Evolutionary conservation across 2,888 invertebrate species (phyloP).

Genomic region (Kryphioiulus occultus): DNA sequence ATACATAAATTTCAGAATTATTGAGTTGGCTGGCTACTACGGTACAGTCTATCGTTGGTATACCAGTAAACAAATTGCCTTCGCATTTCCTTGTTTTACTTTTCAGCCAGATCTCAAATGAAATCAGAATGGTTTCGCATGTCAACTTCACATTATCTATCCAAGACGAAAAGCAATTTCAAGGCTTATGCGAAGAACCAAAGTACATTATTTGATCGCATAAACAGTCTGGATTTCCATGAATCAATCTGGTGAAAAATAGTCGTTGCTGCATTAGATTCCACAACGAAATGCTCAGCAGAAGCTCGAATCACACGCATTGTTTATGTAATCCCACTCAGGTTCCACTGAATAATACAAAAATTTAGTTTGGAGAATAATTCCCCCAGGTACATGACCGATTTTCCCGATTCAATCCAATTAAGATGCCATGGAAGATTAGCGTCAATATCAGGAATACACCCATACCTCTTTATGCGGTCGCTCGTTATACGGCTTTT

Average conservation of each 20-base stretch:
- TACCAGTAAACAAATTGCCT: background rate
- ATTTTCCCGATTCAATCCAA: background rate
- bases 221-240: background rate
- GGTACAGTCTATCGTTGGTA: background rate
- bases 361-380: background rate
- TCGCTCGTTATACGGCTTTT: no score
- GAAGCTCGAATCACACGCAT: background rate
- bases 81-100: no score
- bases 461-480: no score
- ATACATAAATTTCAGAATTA: no score
- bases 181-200: no score
- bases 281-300: background rate
- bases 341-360: background rate
- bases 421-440: slow-evolving; percentile 16
- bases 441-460: background rate
- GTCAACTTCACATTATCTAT: no score
- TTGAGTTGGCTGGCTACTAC: no score
- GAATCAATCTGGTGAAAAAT: background rate
- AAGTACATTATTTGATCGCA: background rate
- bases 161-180: no score
- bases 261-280: background rate
- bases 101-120: no score
- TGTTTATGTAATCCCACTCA: background rate
- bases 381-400: background rate
- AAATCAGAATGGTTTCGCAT: no score